phyloP scores from a whole-genome alignment of 1,140 invertebrate species.

The Drosophila ironensis region DNA sequence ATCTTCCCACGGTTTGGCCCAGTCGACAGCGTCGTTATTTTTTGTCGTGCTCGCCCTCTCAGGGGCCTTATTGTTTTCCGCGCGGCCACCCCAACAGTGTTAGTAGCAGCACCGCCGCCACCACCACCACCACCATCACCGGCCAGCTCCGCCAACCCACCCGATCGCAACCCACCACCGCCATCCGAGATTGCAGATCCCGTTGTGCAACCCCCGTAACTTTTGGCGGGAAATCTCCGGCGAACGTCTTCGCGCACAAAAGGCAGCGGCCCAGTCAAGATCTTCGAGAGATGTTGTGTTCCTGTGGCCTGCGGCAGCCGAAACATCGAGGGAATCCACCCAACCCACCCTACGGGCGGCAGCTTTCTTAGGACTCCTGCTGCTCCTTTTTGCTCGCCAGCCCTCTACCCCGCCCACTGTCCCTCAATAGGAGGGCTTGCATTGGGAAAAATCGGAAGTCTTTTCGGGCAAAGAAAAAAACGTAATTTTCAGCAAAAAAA shows the following conservation, averaged over 20 bases:
- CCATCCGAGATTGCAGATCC: conserved; percentile 17
- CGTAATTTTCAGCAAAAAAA: no score
- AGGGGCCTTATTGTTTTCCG: conserved; percentile 36
- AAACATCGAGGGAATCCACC: conserved; percentile 1
- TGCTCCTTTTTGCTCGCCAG: conserved; percentile 27
- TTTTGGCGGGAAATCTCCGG: conserved; percentile 69
- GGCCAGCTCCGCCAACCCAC: conserved; percentile 36
- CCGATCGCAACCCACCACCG: conserved; percentile 68
- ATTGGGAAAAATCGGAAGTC: neutral
- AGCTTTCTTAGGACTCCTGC: conserved; percentile 35
- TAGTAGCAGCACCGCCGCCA: conserved; percentile 4
- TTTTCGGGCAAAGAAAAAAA: neutral
- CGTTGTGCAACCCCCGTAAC: conserved; percentile 68
- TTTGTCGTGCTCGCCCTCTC: conserved; percentile 41
- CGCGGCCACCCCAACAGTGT: conserved; percentile 10
- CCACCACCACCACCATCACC: conserved; percentile 37
- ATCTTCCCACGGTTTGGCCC: conserved; percentile 77
- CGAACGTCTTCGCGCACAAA: conserved; percentile 53
- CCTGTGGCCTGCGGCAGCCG: conserved; percentile 34
- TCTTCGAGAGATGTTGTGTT: conserved; percentile 12
- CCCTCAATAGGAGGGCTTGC: conserved; percentile 19
- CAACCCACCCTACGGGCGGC: conserved; percentile 15
- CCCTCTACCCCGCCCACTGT: neutral
- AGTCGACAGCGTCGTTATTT: conserved; percentile 15
- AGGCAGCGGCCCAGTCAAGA: conserved; percentile 39